These are phyloP conservation scores for Anhinga anhinga DNA, from an alignment of 2,113 vertebrate species.

Conservation along the genomic window DNA sequence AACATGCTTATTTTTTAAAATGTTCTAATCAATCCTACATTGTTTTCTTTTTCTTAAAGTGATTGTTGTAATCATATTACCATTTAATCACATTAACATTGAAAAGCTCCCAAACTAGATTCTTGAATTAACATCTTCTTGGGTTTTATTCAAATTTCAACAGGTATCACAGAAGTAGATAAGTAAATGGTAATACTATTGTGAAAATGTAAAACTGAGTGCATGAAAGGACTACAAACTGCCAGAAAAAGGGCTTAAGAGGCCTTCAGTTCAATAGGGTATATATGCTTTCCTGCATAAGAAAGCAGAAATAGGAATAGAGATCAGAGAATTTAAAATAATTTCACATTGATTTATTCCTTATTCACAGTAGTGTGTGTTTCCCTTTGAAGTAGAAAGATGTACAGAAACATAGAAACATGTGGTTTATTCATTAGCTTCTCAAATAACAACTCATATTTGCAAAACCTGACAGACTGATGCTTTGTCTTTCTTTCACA, in stretches of 20 bases:
- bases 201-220: neutral
- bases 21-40: neutral
- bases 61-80: neutral
- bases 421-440: neutral
- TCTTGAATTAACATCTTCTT: neutral
- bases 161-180: neutral
- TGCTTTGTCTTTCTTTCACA: neutral
- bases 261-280: neutral
- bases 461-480: neutral
- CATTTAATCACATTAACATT: constrained; percentile 15
- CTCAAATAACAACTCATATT: neutral
- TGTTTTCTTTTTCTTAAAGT: neutral
- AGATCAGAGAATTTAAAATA: neutral
- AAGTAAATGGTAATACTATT: neutral
- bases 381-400: constrained; percentile 20
- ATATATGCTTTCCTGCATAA: neutral
- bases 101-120: neutral
- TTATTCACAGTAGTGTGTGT: neutral
- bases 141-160: neutral
- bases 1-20: neutral
- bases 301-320: neutral
- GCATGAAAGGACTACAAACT: neutral
- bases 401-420: neutral
- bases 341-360: neutral
- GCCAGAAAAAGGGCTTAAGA: neutral